Evolutionary conservation across 2,888 invertebrate species (phyloP).

Genomic region (Sphaerophoria taeniata): DNA sequence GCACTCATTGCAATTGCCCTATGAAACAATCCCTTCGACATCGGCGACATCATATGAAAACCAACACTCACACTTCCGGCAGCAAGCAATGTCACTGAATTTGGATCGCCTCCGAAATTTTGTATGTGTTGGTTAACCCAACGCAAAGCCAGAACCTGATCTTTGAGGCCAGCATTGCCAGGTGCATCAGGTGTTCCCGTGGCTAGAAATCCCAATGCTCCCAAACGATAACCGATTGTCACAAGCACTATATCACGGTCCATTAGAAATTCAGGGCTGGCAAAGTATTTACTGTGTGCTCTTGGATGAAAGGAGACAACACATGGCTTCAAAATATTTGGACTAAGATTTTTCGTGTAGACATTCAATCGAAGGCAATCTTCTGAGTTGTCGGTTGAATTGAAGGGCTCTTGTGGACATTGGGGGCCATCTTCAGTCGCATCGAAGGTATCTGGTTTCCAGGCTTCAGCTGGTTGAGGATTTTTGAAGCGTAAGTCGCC

Average conservation of each 20-base stretch:
- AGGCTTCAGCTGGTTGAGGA: conserved; percentile 83
- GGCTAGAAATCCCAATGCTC: conserved; percentile 84
- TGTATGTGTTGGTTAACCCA: conserved; percentile 87
- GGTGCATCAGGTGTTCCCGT: conserved; percentile 87
- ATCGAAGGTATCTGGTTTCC: conserved; percentile 83
- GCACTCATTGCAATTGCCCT: conserved; percentile 88
- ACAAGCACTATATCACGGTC: conserved; percentile 87
- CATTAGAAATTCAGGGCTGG: conserved; percentile 85
- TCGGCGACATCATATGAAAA: conserved; percentile 86
- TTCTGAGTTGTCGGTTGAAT: conserved; percentile 82
- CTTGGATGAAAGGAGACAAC: conserved; percentile 88
- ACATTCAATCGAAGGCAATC: conserved; percentile 85
- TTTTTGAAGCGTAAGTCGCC: conserved; percentile 80
- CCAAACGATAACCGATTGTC: conserved; percentile 86
- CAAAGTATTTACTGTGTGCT: conserved; percentile 84
- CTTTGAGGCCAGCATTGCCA: conserved; percentile 88
- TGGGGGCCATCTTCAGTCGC: conserved; percentile 85
- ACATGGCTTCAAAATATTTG: conserved; percentile 83
- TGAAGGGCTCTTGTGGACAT: conserved; percentile 83
- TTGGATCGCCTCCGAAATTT: conserved; percentile 87
- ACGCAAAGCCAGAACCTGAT: conserved; percentile 87
- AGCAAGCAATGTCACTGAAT: conserved; percentile 86
- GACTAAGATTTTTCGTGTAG: conserved; percentile 82
- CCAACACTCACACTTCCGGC: conserved; percentile 84
- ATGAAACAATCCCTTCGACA: conserved; percentile 88